phyloP scores from a whole-genome alignment of 1,140 invertebrate genomes.

The Penaeus indicus region DNA sequence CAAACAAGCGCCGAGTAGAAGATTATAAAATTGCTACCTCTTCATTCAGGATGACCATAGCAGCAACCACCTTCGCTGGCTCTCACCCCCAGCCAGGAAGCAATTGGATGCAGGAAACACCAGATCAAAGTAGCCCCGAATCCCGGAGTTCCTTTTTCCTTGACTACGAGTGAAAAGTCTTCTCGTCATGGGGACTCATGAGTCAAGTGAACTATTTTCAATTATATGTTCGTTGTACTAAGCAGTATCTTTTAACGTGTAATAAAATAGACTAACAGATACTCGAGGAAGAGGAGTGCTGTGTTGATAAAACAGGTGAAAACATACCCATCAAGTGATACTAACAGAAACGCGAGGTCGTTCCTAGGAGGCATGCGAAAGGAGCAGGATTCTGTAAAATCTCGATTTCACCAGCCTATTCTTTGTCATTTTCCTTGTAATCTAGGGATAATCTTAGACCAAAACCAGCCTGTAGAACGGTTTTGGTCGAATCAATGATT shows the following conservation, averaged over 20 bases:
- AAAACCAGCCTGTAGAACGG: slow-evolving; percentile 75
- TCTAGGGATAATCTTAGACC: slow-evolving; percentile 86
- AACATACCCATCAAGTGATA: no score
- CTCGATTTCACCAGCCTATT: slow-evolving; percentile 77
- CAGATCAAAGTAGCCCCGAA: slow-evolving; percentile 83
- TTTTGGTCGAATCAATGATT: no score
- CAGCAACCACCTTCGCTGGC: slow-evolving; percentile 74
- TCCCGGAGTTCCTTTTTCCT: slow-evolving; percentile 80
- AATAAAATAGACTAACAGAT: no score
- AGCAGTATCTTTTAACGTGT: no score
- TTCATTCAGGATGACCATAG: slow-evolving; percentile 78
- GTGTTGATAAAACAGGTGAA: no score
- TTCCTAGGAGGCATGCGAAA: slow-evolving; percentile 74
- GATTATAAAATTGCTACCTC: slow-evolving; percentile 69
- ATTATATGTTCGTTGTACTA: no score
- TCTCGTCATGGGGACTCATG: no score
- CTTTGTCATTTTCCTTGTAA: slow-evolving; percentile 77
- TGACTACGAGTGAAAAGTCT: slow-evolving; percentile 49
- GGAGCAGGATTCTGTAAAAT: slow-evolving; percentile 76
- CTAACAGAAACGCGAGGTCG: neutral
- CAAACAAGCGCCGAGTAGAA: no score
- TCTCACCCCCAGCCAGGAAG: slow-evolving; percentile 77
- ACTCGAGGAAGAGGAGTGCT: no score
- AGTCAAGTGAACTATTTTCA: no score
- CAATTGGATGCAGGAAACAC: slow-evolving; percentile 86